phyloP scores from a whole-genome alignment of 2,888 invertebrate genomes.

The Pristionchus mayeri region DNA sequence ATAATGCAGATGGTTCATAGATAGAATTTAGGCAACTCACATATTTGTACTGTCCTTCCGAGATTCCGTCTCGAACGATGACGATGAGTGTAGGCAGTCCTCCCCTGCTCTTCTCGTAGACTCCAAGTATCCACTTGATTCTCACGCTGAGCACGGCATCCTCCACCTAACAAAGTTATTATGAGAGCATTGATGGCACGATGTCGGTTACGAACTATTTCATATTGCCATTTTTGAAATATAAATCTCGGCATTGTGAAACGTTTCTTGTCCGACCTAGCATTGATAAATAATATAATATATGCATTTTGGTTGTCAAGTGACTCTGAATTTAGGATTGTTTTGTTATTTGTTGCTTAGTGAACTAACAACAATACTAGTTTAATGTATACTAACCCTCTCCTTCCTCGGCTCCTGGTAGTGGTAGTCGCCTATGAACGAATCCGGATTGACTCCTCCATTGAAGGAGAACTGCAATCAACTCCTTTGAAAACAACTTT shows the following conservation, averaged over 20 bases:
- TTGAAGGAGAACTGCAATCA: conserved; percentile 60
- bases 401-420: conserved; percentile 56
- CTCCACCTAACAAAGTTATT: conserved; percentile 52
- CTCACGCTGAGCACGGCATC: conserved; percentile 50
- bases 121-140: conserved; percentile 54
- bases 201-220: no score
- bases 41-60: conserved; percentile 61
- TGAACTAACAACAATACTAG: not conserved
- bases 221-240: no score
- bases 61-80: conserved; percentile 61
- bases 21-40: conserved; percentile 43
- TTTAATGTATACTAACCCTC: not conserved
- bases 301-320: no score
- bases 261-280: no score
- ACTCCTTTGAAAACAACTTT: not conserved
- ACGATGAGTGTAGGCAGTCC: conserved; percentile 54
- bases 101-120: conserved; percentile 47
- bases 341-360: no score
- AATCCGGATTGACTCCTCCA: conserved; percentile 50
- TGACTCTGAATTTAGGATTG: no score
- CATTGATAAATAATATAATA: no score
- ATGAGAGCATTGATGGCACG: not conserved
- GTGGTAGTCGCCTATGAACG: conserved; percentile 61
- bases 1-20: not conserved
- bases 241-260: no score